These are phyloP conservation scores for Eupleurogrammus muticus DNA, from an alignment of 2,797 vertebrate genomes.

Conservation along the genomic window DNA sequence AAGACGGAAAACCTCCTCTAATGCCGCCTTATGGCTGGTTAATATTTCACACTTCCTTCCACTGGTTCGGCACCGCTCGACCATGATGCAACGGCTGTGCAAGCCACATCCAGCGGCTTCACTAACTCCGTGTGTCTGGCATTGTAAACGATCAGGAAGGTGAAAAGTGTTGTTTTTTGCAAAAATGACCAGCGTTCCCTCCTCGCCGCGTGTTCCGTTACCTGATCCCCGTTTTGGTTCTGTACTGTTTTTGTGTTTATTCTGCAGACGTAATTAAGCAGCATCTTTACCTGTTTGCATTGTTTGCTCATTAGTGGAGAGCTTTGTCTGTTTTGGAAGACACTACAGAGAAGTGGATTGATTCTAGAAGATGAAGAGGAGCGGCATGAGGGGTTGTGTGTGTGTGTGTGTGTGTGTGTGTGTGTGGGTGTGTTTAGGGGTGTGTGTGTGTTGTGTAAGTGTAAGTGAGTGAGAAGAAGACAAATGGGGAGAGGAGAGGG, in stretches of 20 bases:
- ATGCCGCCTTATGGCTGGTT: constrained; percentile 26
- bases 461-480: constrained; percentile 53
- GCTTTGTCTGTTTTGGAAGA: constrained; percentile 77
- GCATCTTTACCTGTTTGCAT: constrained; percentile 48
- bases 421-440: too few relatives aligned
- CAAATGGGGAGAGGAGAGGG: constrained; percentile 43
- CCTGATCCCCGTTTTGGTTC: not conserved
- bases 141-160: constrained; percentile 9
- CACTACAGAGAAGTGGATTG: constrained; percentile 80
- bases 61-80: constrained; percentile 30
- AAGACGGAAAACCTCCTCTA: not conserved
- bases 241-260: not conserved
- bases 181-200: too few relatives aligned
- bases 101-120: constrained; percentile 39
- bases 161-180: not conserved
- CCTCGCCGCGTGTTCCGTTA: not conserved
- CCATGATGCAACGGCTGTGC: constrained; percentile 69
- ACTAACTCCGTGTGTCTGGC: constrained; percentile 15
- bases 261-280: constrained; percentile 20
- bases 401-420: not conserved
- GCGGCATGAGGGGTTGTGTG: not conserved
- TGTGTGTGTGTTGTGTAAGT: too few relatives aligned
- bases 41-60: constrained; percentile 45
- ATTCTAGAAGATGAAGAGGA: constrained; percentile 60
- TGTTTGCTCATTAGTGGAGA: constrained; percentile 65